These are phyloP conservation scores for Linurgus olivaceus DNA, from an alignment of 2,797 vertebrate species.

Conservation along the genomic window DNA sequence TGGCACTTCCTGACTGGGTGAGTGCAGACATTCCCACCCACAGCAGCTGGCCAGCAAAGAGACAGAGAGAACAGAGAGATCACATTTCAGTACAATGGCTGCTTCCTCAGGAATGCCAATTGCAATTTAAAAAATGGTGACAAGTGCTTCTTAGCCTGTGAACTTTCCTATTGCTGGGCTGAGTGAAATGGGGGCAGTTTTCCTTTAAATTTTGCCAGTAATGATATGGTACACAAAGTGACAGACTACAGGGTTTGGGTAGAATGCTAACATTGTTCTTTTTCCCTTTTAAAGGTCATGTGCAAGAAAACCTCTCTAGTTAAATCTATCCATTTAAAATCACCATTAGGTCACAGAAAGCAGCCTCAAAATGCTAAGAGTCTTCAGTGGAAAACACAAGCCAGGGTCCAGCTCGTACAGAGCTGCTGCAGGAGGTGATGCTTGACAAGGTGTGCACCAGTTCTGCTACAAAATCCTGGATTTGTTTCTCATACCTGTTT, in stretches of 20 bases:
- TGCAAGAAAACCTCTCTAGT: conserved; percentile 64
- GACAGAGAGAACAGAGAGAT: conserved; percentile 14
- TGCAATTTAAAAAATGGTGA: conserved; percentile 54
- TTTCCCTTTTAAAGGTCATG: conserved; percentile 68
- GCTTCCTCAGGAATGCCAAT: conserved; percentile 47
- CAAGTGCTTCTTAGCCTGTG: conserved; percentile 63
- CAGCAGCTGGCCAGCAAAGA: neutral
- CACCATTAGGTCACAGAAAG: conserved; percentile 66
- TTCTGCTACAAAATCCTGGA: conserved; percentile 56
- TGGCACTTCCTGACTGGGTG: neutral
- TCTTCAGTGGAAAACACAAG: conserved; percentile 42
- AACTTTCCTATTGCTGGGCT: conserved; percentile 47
- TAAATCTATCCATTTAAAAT: conserved; percentile 66
- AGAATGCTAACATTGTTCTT: conserved; percentile 74
- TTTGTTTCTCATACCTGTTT: conserved; percentile 68
- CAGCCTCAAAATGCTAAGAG: conserved; percentile 55
- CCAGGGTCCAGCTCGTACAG: conserved; percentile 24
- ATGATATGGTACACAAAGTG: conserved; percentile 61
- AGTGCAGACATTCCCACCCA: neutral
- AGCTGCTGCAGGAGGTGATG: conserved; percentile 47
- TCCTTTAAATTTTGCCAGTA: conserved; percentile 64
- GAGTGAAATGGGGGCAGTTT: conserved; percentile 39
- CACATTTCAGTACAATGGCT: conserved; percentile 42
- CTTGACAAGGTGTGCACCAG: conserved; percentile 43
- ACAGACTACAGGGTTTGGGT: conserved; percentile 67